Base-by-base conservation (phyloP, 92 coral and sea anemone genomes). In the Micromussa lordhowensis region DNA sequence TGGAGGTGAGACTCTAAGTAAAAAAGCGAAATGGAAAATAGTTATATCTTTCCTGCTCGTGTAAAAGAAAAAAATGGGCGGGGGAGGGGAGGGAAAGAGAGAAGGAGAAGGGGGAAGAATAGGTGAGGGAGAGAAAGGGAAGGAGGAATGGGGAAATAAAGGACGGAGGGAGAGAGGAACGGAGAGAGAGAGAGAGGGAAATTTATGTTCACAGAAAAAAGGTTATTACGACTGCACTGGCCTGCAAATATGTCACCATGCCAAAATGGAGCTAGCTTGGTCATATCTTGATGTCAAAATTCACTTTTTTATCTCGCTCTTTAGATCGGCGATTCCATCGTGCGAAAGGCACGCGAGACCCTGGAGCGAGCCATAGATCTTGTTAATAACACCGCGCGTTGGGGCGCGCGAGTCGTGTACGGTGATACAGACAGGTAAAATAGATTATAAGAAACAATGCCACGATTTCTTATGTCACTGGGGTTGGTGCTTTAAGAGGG, bases 341-440 rank as follows among this genome's bases (percentile, higher is more conserved):
- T 98, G 24, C 95, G 99, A 19, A 98, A 98, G 80, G 99, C 99
- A 14, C 94, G 99, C 13, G 99, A 98, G 85, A 98, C 99, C 2
- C 88, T 98, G 79, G 99, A 98, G 36, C 93, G 95, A 15, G 98
- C 99, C 1, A 98, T 98, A 53, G 95, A 96, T 49, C 89, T 98
- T 32, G 99, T 98, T 76, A 98, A 98, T 96, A 94, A 81, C 73
- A 98, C 98, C 63, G 82, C 93, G 34, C 96, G 95, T 66, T 98
- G 99, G 99, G 95, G 98, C 21, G 99, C 96, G 26, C 94, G 97
- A 35, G 99, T 98, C 78, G 98, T 98, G 63, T 98, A 96, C 75
- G 98, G 99, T 10, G 99, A 98, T 72, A 98, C 99, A 2, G 99
- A 98, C 93, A 98, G 99, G 99, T 96, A 75, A 58, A 58, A 38